phyloP scores from a whole-genome alignment of 2,113 vertebrate genomes.

The Chionis minor region DNA sequence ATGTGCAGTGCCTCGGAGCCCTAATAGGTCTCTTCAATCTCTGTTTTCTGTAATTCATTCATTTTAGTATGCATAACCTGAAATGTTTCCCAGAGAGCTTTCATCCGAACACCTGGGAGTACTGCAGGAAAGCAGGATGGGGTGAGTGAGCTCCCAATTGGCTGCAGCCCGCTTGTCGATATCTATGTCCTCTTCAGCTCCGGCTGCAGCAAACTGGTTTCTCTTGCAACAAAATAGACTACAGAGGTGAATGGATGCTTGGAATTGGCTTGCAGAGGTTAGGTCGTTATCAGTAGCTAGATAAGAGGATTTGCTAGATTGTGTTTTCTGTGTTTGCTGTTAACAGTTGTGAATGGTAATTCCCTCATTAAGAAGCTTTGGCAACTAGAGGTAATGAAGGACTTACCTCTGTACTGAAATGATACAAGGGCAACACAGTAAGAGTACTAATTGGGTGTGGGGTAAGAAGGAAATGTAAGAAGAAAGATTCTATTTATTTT shows the following conservation, averaged over 20 bases:
- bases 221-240: neutral
- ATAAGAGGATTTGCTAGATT: neutral
- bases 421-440: neutral
- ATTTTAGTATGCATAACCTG: neutral
- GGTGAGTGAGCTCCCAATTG: rapidly evolving
- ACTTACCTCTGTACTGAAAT: neutral
- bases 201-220: neutral
- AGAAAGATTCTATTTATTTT: neutral
- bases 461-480: neutral
- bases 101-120: neutral
- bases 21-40: neutral
- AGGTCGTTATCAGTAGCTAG: neutral
- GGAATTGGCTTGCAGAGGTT: neutral
- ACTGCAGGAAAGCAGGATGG: neutral
- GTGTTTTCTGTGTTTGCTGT: neutral
- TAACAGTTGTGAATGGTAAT: neutral
- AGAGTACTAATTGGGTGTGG: neutral
- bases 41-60: neutral
- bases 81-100: neutral
- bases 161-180: neutral
- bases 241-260: neutral
- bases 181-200: neutral
- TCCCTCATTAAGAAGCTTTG: neutral
- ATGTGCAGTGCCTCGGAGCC: neutral
- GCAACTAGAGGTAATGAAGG: neutral